Evolutionary conservation across 2,797 vertebrate species (phyloP).

Genomic region (Linurgus olivaceus): DNA sequence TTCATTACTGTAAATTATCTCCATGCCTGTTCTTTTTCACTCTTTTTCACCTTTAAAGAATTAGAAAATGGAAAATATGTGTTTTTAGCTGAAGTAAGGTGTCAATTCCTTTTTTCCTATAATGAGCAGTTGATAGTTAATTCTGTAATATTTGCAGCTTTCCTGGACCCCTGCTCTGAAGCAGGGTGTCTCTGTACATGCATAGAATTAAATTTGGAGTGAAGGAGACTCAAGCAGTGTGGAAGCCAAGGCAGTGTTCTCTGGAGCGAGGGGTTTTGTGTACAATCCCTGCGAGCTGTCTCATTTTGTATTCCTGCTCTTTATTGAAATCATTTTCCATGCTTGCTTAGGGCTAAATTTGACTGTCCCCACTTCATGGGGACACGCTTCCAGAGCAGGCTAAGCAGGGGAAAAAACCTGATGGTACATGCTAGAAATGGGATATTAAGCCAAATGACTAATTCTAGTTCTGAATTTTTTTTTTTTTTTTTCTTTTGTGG

Average conservation of each 20-base stretch:
- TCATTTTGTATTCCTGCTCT: not conserved
- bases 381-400: not conserved
- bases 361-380: not conserved
- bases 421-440: not conserved
- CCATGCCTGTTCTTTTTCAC: not conserved
- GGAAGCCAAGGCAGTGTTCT: not conserved
- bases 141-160: not conserved
- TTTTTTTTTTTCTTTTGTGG: not conserved
- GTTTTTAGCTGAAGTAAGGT: not conserved
- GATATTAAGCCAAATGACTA: constrained; percentile 16
- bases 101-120: not conserved
- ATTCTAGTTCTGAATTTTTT: constrained; percentile 15
- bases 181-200: not conserved
- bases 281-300: not conserved
- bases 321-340: not conserved
- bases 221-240: not conserved
- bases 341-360: not conserved
- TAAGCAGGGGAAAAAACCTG: not conserved
- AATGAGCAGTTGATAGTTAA: not conserved
- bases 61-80: not conserved
- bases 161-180: not conserved
- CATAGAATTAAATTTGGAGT: not conserved
- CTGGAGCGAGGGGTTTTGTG: not conserved
- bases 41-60: not conserved
- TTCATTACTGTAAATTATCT: not conserved